Conservation (phyloP, 92 coral and sea anemone genomes). For the Paramuricea clavata region DNA sequence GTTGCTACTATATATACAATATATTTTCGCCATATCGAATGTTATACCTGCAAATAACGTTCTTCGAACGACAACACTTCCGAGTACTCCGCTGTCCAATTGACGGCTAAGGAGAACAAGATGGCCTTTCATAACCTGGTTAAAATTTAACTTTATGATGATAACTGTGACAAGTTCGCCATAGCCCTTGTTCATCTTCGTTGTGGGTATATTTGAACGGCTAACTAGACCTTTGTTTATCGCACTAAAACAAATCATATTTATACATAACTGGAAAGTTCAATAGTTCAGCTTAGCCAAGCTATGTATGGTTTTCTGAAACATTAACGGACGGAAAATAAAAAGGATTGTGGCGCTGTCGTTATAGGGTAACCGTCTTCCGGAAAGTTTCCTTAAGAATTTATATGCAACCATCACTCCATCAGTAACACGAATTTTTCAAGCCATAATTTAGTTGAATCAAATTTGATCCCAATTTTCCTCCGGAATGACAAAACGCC, state of each 20-base stretch:
- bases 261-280: neutral
- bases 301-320: neutral
- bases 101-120: slow-evolving; percentile 25
- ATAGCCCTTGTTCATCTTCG: neutral
- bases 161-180: slow-evolving; percentile 21
- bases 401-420: too few relatives aligned
- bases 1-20: neutral
- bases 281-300: neutral
- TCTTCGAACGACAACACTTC: slow-evolving; percentile 26
- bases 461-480: too few relatives aligned
- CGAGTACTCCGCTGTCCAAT: slow-evolving; percentile 34
- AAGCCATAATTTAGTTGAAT: too few relatives aligned
- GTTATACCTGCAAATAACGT: slow-evolving; percentile 41
- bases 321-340: too few relatives aligned
- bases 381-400: too few relatives aligned
- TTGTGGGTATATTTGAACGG: neutral
- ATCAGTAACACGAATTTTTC: too few relatives aligned
- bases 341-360: too few relatives aligned
- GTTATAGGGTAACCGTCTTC: too few relatives aligned
- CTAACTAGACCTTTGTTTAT: neutral
- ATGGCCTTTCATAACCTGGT: slow-evolving; percentile 47
- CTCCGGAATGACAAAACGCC: too few relatives aligned
- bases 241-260: neutral
- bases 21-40: neutral
- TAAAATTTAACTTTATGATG: slow-evolving; percentile 20